phyloP scores from a whole-genome alignment of 2,113 vertebrate species.

The Leiothrix lutea region DNA sequence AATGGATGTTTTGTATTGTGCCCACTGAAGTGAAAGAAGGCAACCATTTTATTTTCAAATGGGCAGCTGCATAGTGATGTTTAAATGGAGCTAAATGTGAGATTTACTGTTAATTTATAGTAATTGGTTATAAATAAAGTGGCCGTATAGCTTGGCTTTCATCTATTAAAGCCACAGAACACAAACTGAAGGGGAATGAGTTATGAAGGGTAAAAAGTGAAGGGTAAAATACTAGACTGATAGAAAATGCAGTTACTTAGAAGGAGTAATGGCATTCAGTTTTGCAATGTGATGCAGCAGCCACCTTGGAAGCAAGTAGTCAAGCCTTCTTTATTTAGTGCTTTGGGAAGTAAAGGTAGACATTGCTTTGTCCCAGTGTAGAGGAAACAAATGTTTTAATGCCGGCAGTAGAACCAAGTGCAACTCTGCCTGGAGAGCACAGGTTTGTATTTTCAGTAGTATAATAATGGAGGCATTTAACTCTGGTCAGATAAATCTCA shows the following conservation, averaged over 20 bases:
- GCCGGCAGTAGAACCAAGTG: slow-evolving; percentile 26
- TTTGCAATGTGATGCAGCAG: slow-evolving; percentile 42
- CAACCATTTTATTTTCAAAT: slow-evolving; percentile 85
- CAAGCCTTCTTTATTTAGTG: slow-evolving; percentile 30
- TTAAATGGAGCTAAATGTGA: slow-evolving; percentile 84
- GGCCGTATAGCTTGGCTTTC: slow-evolving; percentile 48
- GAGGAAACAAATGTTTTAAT: slow-evolving; percentile 21
- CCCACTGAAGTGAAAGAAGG: slow-evolving; percentile 83
- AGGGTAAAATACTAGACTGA: not conserved
- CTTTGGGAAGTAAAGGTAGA: slow-evolving; percentile 52
- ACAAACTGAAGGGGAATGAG: slow-evolving; percentile 27
- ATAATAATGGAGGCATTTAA: slow-evolving; percentile 79
- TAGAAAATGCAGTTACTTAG: slow-evolving; percentile 33
- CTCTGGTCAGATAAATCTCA: slow-evolving; percentile 77
- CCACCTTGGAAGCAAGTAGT: slow-evolving; percentile 17
- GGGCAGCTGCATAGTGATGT: slow-evolving; percentile 80
- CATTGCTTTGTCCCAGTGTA: not conserved
- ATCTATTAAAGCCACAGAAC: slow-evolving; percentile 29
- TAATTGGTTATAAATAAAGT: slow-evolving; percentile 79
- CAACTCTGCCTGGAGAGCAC: not conserved
- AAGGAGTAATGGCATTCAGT: slow-evolving; percentile 25
- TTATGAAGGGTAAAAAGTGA: slow-evolving; percentile 20
- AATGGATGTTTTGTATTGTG: slow-evolving; percentile 87
- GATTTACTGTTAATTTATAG: slow-evolving; percentile 84
- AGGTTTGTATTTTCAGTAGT: slow-evolving; percentile 62